phyloP scores from a whole-genome alignment of 2,797 vertebrate genomes.

The Trichosurus vulpecula region DNA sequence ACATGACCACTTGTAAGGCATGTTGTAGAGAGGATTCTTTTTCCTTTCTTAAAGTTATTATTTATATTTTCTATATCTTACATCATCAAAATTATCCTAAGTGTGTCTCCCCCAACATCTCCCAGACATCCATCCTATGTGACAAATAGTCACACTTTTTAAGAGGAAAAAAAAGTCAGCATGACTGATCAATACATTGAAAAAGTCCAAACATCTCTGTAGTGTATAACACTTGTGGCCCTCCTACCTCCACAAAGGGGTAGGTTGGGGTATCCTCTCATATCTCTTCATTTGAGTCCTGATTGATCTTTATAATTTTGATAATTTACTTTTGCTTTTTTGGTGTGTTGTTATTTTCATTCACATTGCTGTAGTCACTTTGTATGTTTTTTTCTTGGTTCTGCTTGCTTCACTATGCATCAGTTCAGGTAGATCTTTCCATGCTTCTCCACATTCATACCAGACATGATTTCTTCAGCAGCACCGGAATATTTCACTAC shows the following conservation, averaged over 20 bases:
- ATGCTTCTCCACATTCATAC: neutral
- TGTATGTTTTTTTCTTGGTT: neutral
- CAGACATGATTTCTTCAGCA: neutral
- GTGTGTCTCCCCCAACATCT: neutral
- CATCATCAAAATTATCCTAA: neutral
- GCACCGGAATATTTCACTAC: neutral
- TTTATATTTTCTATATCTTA: neutral
- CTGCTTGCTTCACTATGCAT: neutral
- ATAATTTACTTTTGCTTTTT: neutral
- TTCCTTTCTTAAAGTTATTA: neutral
- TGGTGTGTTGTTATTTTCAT: neutral
- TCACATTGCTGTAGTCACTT: neutral
- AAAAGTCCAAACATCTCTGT: neutral
- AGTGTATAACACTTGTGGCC: neutral
- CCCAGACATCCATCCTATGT: neutral
- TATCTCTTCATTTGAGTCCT: neutral
- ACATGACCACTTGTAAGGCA: neutral
- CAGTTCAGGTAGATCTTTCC: neutral
- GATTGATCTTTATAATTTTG: neutral
- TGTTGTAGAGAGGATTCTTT: neutral
- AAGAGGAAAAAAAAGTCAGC: neutral
- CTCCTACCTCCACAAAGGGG: neutral
- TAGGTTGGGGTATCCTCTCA: neutral
- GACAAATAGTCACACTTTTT: neutral
- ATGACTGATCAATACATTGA: neutral